Conservation (phyloP, 2,888 invertebrate genomes). For the Drosophila mimetica region DNA sequence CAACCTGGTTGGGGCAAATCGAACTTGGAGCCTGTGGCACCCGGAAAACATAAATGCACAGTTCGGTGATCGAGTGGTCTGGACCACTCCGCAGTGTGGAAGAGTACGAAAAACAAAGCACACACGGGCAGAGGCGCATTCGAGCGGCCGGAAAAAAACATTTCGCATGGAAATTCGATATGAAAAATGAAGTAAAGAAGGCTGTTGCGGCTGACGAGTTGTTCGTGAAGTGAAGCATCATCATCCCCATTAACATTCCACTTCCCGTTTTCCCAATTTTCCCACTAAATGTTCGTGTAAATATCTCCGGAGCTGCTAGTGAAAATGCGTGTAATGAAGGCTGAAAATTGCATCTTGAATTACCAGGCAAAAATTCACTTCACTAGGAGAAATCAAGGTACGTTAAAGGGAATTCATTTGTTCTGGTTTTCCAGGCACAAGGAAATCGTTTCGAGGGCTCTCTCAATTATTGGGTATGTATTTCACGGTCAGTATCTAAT, state of each 20-base stretch:
- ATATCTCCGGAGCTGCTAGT: conserved; percentile 17
- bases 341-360: conserved; percentile 62
- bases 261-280: conserved; percentile 13
- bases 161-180: conserved; percentile 79
- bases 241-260: conserved; percentile 1
- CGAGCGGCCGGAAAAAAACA: conserved; percentile 23
- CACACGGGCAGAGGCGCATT: conserved; percentile 3
- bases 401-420: conserved; percentile 9
- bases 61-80: conserved; percentile 40
- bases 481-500: not conserved
- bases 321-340: conserved; percentile 57
- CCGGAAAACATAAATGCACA: conserved; percentile 44
- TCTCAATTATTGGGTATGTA: conserved; percentile 8
- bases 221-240: conserved; percentile 64
- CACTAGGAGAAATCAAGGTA: conserved; percentile 5
- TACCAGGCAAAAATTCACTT: conserved; percentile 48
- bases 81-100: conserved; percentile 22
- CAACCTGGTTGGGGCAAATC: conserved; percentile 44
- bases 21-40: conserved; percentile 51
- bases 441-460: not conserved
- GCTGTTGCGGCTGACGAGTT: conserved; percentile 52
- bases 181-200: conserved; percentile 68
- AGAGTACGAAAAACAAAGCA: conserved; percentile 40
- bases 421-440: not conserved
- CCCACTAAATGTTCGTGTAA: conserved; percentile 60